phyloP scores from a whole-genome alignment of 2,888 invertebrate species.

The Hoplodrina blanda region DNA sequence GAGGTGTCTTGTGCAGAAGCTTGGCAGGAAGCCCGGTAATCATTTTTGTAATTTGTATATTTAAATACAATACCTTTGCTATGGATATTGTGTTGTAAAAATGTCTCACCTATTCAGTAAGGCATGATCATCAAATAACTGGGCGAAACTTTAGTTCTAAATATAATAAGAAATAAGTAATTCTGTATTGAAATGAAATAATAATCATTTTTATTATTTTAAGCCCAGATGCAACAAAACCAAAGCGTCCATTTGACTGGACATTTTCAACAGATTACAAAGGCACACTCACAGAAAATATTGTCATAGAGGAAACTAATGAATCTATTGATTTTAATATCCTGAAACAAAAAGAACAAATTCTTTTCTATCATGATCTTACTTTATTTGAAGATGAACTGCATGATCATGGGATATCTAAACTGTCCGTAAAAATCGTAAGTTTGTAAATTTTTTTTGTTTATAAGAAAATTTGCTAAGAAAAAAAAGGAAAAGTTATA shows the following conservation, averaged over 20 bases:
- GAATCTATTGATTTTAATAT: slow-evolving; percentile 96
- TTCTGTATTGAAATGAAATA: neutral
- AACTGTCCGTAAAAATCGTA: slow-evolving; percentile 98
- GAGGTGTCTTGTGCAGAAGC: slow-evolving; percentile 97
- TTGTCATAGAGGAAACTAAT: slow-evolving; percentile 91
- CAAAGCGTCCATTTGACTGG: slow-evolving; percentile 98
- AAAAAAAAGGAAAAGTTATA: too few species aligned
- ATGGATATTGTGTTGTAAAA: too few species aligned
- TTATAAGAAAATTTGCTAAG: neutral
- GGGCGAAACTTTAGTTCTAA: neutral
- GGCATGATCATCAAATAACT: neutral
- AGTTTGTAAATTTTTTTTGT: slow-evolving; percentile 79
- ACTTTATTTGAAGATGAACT: slow-evolving; percentile 99
- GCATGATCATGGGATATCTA: slow-evolving; percentile 99
- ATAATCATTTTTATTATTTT: slow-evolving; percentile 60
- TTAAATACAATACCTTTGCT: too few species aligned
- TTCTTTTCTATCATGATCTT: slow-evolving; percentile 98
- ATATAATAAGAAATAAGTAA: neutral
- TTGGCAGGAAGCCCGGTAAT: slow-evolving; percentile 97
- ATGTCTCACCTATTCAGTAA: neutral
- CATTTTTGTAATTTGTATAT: slow-evolving; percentile 3
- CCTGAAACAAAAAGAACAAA: slow-evolving; percentile 96
- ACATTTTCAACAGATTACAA: slow-evolving; percentile 98
- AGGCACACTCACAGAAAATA: slow-evolving; percentile 93
- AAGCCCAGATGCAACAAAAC: slow-evolving; percentile 94